Base-by-base conservation (phyloP, 2,888 invertebrate genomes). In the Caenorhabditis zanzibari region DNA sequence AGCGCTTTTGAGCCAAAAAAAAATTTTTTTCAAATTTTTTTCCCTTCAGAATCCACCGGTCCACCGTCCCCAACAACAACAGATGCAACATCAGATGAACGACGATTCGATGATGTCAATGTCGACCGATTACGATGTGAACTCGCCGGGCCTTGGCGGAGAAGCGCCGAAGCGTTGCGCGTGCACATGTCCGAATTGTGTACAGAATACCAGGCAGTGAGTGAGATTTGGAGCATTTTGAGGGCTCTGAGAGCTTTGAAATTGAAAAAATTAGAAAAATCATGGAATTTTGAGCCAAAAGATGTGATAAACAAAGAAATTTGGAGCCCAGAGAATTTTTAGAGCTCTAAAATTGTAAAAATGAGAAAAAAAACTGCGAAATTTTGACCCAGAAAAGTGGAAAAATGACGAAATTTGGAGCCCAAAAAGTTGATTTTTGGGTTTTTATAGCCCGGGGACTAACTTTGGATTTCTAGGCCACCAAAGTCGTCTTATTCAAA, bases 171-270 rank as follows among this genome's bases (percentile, higher is more conserved):
- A 91, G 90, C 94, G 98, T 54, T 96, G 98, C 10, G 98, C 98
- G 0, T 98, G 98, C 93, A 97, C 97, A 0, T 98, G 98, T 93
- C 98, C 98, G 0, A 98, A 98, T 93, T 98, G 98, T 92, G 84
- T 86, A 58, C 85, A 69, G 74, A 87, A 88, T 61, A 87, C 77
- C 16, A 76, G 87, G 44, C 81, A 82, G 87, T 87, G 52, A 80
- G 86, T 85, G 14, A 16, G 4, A 14, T 44, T 44, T 44, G 5
- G 44, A 14, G 16, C 44, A 12, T n/a, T n/a, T n/a, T 14, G 14
- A 44, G 32, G 7, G 4, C 32, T 7, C 7, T 4, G 0, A 44
- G 44, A 44, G 16, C 14, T 44, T 44, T 4, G 32, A 7, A 32
- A 32, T 4, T 32, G 32, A 7, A 32, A 32, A 32, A 32, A 32